Evolutionary conservation across 2,888 invertebrate genomes (phyloP), one percentile per base, ranked within the genome.

Genomic region (Chrysomela aeneicollis): DNA sequence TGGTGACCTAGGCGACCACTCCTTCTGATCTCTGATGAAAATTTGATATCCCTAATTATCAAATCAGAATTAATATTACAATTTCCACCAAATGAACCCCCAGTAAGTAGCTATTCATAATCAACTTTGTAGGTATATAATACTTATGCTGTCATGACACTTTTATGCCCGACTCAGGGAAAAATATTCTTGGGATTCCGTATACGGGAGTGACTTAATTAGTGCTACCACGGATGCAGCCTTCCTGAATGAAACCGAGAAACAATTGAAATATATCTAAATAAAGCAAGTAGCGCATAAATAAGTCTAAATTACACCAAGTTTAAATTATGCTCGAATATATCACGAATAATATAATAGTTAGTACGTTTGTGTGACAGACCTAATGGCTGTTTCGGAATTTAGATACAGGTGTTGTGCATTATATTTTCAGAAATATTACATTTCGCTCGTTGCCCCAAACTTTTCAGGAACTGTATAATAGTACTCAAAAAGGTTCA

Each of bases 401-500:
- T 70, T 70, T 59, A 68, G 66, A 68, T 72, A 70, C 71, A 72
- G 71, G 71, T 72, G 71, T 70, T 71, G 68, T 66, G 71, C 69
- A 69, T 69, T 71, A 71, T 71, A 69, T 67, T 61, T 61, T 62
- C 53, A 64, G 67, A 67, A 69, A 68, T 69, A 71, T 71, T 70
- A 67, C 67, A 59, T 64, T 61, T 60, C 60, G 61, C 58, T 65
- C 53, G 42, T 42, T 46, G 57, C 46, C 51, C 58, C 19, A 58
- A 65, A 65, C 61, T 65, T 65, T 65, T 50, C 65, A 58, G 58
- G 37, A 37, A 21, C 57, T 50, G 17, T n/a, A 21, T 32, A 53
- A 59, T 26, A 59, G 49, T 49, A 57, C 55, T 58, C 64, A 62
- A 68, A 62, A 63, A 60, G 58, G 64, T 60, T 64, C 57, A 53